Conservation (phyloP, 2,888 invertebrate genomes). For the Scaptodrosophila latifasciaeformis region DNA sequence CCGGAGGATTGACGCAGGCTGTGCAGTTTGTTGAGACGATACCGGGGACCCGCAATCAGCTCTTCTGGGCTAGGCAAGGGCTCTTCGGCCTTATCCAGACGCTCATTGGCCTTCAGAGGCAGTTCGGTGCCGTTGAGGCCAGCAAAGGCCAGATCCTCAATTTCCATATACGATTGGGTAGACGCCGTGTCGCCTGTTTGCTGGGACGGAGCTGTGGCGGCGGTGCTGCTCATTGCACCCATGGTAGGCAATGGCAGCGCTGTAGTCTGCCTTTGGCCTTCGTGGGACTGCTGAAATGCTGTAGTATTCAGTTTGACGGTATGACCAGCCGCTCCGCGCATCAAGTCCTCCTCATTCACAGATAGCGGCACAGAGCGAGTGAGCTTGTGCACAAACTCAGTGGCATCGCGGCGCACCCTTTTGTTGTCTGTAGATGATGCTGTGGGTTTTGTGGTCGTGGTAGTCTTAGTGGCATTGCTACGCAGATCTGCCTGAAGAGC, state of each 20-base stretch:
- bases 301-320: constrained; percentile 70
- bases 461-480: not conserved
- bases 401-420: constrained; percentile 49
- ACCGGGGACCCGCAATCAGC: constrained; percentile 67
- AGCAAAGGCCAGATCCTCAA: constrained; percentile 72
- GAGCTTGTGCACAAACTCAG: constrained; percentile 69
- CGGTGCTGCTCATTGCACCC: constrained; percentile 6
- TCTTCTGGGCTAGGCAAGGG: constrained; percentile 71
- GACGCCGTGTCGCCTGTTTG: not conserved
- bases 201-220: constrained; percentile 12
- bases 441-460: not conserved
- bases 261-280: not conserved
- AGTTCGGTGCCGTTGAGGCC: constrained; percentile 70
- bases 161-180: constrained; percentile 51
- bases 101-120: constrained; percentile 31
- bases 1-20: constrained; percentile 16
- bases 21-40: constrained; percentile 57
- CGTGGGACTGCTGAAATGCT: constrained; percentile 53
- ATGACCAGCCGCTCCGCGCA: constrained; percentile 45
- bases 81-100: constrained; percentile 47
- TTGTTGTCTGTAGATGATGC: constrained; percentile 1
- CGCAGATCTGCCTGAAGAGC: constrained; percentile 41
- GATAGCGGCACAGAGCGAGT: constrained; percentile 65
- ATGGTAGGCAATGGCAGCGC: not conserved
- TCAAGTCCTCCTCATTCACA: constrained; percentile 50